Base-by-base conservation (phyloP, 2,113 vertebrate genomes). In the Neopipo cinnamomea region DNA sequence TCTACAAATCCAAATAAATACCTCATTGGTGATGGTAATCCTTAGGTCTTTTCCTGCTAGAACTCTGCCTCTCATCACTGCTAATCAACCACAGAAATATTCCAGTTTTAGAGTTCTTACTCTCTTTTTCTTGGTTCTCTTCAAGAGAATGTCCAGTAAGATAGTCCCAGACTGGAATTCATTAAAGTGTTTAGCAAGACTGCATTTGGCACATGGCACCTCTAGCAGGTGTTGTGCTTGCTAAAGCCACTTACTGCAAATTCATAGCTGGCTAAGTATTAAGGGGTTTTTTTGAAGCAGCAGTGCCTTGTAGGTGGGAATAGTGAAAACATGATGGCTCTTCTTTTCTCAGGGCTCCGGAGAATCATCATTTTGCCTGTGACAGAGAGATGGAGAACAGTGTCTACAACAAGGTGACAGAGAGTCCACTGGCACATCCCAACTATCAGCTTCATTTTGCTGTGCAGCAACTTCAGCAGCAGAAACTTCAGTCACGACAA, bases 391-490 rank as follows among this genome's bases (percentile, higher is more conserved):
- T 91, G 46, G 98, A 98, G 91, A 97, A 67, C 72, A 95, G 76
- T 7, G 72, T 96, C 12, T 97, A 88, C 37, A 98, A 80, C 95
- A 97, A 97, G 87, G 93, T 97, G 47, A 96, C 97, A 5, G 96
- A 67, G 28, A 93, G 95, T 63, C 96, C 79, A 3, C 97, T 98
- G 41, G 91, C 96, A 66, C 98, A 98, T 84, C 90, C 94, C 41
- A 97, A 37, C 74, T 98, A 98, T 97, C 99, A 99, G 70, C 98
- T 99, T 67, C 98, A 98, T 93, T 99, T 99, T 92, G 98, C 99
- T 63, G 98, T 98, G 85, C 99, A 99, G 91, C 98, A 99, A 30
- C 98, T 99, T n/a, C 98, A 99, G 77, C 98, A 99, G 76, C 99
- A 99, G 83, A 98, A 98, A 83, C 97, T 97, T 81, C 98, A 98